Evolutionary conservation across 2,888 invertebrate species (phyloP).

Genomic region (Odontothrips loti): DNA sequence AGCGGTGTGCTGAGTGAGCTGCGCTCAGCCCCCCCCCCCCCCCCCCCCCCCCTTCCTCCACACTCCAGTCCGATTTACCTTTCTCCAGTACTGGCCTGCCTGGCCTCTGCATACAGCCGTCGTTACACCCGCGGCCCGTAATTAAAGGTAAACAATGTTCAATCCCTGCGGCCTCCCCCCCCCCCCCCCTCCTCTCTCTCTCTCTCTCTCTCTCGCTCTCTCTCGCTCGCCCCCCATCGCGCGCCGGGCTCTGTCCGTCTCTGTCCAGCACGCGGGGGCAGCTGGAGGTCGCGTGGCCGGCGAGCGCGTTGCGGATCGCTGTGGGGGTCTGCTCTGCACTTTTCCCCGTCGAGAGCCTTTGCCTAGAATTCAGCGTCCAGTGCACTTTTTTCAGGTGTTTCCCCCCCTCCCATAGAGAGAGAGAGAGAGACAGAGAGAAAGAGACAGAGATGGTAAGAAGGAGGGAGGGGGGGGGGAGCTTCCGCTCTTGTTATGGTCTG

Average conservation of each 20-base stretch:
- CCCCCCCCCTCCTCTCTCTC: too few species aligned
- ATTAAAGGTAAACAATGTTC: neutral
- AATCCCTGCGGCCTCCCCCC: neutral
- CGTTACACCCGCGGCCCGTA: neutral
- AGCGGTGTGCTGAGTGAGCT: too few species aligned
- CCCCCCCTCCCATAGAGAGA: neutral
- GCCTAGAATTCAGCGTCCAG: too few species aligned
- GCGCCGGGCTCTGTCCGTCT: neutral
- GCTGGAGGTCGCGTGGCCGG: too few species aligned
- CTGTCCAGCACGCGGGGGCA: neutral
- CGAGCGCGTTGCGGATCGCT: neutral
- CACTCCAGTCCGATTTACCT: neutral
- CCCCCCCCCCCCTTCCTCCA: too few species aligned
- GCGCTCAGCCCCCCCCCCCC: too few species aligned
- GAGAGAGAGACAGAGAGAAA: neutral
- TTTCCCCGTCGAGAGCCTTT: too few species aligned
- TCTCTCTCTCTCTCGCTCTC: too few species aligned
- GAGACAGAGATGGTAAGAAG: neutral
- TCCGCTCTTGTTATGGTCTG: too few species aligned
- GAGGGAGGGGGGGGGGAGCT: neutral
- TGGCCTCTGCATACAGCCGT: neutral
- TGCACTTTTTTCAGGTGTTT: too few species aligned
- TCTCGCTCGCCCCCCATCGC: neutral
- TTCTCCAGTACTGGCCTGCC: neutral
- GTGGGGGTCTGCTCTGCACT: neutral